Evolutionary conservation across 2,888 invertebrate species (phyloP).

Genomic region (Osmoderma eremita): DNA sequence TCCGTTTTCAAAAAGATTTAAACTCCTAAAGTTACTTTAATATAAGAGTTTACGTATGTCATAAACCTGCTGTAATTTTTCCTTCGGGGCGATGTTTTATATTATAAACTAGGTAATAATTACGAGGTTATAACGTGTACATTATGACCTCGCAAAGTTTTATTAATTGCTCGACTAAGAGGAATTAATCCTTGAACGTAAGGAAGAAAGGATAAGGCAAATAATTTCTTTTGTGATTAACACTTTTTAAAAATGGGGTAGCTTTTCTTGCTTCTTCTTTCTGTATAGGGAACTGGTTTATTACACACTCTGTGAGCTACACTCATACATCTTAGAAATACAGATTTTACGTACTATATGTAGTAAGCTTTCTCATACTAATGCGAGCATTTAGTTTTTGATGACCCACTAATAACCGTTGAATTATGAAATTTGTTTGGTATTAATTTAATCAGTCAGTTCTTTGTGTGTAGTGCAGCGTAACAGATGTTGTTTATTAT

Average conservation of each 20-base stretch:
- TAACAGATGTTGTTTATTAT: neutral
- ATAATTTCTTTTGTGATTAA: constrained; percentile 30
- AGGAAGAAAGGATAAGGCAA: constrained; percentile 6
- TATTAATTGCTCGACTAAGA: constrained; percentile 29
- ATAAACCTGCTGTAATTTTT: constrained; percentile 31
- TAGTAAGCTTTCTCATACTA: neutral
- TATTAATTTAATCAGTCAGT: constrained; percentile 4
- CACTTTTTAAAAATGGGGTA: constrained; percentile 26
- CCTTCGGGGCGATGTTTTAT: constrained; percentile 22
- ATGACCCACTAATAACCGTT: constrained; percentile 1
- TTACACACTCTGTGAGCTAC: neutral
- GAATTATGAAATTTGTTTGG: constrained; percentile 13
- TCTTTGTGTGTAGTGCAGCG: constrained; percentile 4
- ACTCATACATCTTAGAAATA: neutral
- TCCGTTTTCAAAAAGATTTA: constrained; percentile 22
- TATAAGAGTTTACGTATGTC: constrained; percentile 27
- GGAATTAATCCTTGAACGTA: constrained; percentile 25
- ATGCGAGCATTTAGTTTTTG: constrained; percentile 8
- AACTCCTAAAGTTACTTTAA: constrained; percentile 32
- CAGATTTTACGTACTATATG: neutral
- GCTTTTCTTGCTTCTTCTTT: constrained; percentile 12
- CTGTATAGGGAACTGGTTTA: constrained; percentile 9
- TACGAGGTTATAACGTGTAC: constrained; percentile 26
- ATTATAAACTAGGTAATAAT: constrained; percentile 34
- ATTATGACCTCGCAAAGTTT: constrained; percentile 34